A percentile compares a stretch with the other conserved stretches of the same genome.
Evolutionary conservation across 2,113 vertebrate genomes (phyloP).

Genomic region (Ochotona curzoniae): DNA sequence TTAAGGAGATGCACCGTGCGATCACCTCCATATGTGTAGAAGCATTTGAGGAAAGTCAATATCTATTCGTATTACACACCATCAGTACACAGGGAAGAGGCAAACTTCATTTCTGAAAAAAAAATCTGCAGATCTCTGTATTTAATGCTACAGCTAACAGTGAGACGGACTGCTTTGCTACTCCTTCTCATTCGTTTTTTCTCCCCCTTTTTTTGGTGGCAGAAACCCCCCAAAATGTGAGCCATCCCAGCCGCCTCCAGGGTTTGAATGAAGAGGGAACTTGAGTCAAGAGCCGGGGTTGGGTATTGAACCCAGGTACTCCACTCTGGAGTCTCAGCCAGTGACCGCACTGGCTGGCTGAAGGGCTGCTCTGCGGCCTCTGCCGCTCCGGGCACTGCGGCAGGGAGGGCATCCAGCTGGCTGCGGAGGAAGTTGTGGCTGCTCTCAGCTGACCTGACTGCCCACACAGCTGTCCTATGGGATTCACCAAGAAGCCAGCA

Average conservation of each 20-base stretch:
- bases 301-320: too few species aligned
- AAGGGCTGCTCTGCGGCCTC: neutral
- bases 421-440: neutral
- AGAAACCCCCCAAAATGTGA: too few species aligned
- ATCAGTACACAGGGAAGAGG: neutral
- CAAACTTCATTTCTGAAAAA: neutral
- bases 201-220: too few species aligned
- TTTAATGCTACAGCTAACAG: neutral
- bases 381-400: neutral
- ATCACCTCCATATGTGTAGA: neutral
- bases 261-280: too few species aligned
- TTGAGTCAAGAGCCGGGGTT: too few species aligned
- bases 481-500: neutral
- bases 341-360: too few species aligned
- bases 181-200: neutral
- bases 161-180: neutral
- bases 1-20: neutral
- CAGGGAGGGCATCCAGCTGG: neutral
- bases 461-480: neutral
- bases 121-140: neutral
- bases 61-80: neutral
- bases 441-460: neutral
- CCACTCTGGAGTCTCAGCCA: too few species aligned
- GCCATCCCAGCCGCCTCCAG: too few species aligned
- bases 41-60: neutral